Percentiles rank a stretch among this genome's conserved stretches.
Evolutionary conservation across 2,113 vertebrate species (phyloP).

Genomic region (Nibea albiflora): DNA sequence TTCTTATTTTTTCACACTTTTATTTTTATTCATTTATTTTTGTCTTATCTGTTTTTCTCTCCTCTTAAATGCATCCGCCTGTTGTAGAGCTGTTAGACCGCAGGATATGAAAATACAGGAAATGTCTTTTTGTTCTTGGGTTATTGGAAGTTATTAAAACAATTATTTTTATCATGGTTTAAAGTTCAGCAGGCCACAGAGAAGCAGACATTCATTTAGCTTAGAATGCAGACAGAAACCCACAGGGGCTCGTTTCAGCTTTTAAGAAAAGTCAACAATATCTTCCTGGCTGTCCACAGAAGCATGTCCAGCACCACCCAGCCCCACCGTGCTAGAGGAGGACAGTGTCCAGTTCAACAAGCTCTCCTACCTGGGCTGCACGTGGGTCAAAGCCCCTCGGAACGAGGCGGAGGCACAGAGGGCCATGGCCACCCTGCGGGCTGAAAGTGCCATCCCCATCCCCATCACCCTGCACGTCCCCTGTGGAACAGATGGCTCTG

Average conservation of each 20-base stretch:
- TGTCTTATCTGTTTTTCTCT: neutral
- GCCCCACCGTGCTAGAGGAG: conserved; percentile 85
- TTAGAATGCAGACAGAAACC: neutral
- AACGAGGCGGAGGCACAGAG: conserved; percentile 91
- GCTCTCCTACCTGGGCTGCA: conserved; percentile 93
- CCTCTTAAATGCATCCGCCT: neutral
- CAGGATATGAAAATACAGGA: neutral
- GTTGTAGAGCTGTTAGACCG: neutral
- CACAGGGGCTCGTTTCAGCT: neutral
- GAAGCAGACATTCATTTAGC: neutral
- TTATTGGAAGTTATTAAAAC: no score
- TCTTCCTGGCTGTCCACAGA: conserved; percentile 52
- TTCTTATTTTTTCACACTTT: neutral
- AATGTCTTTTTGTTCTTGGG: neutral
- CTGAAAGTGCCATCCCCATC: conserved; percentile 87
- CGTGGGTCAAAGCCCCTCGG: conserved; percentile 94
- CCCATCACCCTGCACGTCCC: conserved; percentile 94
- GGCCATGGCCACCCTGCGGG: conserved; percentile 91
- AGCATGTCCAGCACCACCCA: conserved; percentile 33
- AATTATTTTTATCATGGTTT: no score
- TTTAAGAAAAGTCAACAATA: neutral
- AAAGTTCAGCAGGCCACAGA: neutral
- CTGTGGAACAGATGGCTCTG: conserved; percentile 92
- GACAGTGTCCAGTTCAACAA: conserved; percentile 98
- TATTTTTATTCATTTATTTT: neutral